Conservation (phyloP, 2,888 invertebrate species). For the Lasius platythorax region DNA sequence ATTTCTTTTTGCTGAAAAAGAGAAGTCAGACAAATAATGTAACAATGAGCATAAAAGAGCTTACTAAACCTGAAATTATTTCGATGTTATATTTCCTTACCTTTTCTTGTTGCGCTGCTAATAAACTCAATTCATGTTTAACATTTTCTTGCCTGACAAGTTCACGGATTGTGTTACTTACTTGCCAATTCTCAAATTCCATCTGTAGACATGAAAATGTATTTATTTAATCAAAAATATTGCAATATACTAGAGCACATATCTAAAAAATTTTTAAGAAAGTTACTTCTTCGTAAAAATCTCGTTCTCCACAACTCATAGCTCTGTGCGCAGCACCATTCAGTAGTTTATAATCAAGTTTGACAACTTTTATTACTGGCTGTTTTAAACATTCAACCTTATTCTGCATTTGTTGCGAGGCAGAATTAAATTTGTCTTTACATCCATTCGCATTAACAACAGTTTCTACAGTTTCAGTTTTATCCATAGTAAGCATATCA, state of each 20-base stretch:
- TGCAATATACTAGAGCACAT: not conserved
- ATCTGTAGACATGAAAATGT: conserved; percentile 68
- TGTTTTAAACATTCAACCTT: conserved; percentile 50
- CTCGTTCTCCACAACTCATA: conserved; percentile 83
- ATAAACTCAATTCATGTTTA: conserved; percentile 81
- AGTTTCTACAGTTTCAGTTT: not conserved
- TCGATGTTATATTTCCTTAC: conserved; percentile 65
- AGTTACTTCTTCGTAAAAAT: conserved; percentile 81
- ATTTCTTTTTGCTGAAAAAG: conserved; percentile 82
- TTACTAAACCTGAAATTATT: not conserved
- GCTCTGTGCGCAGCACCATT: conserved; percentile 83
- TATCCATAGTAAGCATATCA: not conserved
- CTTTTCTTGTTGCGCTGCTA: conserved; percentile 83
- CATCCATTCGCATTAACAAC: conserved; percentile 2
- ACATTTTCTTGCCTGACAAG: conserved; percentile 82
- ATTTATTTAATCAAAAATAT: not conserved
- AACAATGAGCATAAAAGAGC: not conserved
- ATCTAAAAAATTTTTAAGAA: conserved; percentile 16
- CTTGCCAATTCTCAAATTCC: conserved; percentile 83
- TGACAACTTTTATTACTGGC: conserved; percentile 53
- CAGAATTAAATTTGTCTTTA: conserved; percentile 37
- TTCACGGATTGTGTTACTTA: conserved; percentile 81
- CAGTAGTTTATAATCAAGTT: conserved; percentile 77
- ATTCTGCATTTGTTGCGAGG: conserved; percentile 45
- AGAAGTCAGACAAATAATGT: not conserved